Percentiles rank a stretch among this genome's conserved stretches.
Conservation (phyloP, 2,113 vertebrate genomes). For the Poeciliopsis occidentalis region DNA sequence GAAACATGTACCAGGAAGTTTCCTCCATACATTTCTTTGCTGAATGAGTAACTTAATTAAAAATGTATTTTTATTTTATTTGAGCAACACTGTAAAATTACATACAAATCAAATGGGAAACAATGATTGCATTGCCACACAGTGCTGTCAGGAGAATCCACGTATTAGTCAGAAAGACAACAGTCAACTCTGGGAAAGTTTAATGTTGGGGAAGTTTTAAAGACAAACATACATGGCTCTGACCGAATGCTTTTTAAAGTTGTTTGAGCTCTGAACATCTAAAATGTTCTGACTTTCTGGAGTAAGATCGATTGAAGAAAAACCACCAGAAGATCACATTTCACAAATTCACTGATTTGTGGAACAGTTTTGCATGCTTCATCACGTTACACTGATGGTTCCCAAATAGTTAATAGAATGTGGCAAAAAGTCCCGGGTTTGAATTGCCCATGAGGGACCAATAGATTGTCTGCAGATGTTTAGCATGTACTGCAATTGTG, state of each 20-base stretch:
- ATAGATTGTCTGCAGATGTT: background rate
- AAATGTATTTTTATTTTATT: background rate
- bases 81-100: background rate
- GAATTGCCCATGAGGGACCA: background rate
- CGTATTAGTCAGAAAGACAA: background rate
- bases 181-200: background rate
- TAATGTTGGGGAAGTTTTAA: background rate
- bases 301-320: no score
- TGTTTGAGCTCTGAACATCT: background rate
- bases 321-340: background rate
- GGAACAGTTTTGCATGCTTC: background rate
- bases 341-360: background rate
- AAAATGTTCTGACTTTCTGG: background rate
- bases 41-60: background rate
- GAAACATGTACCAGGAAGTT: background rate
- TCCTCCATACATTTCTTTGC: background rate
- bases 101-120: background rate
- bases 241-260: no score
- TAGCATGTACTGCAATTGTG: background rate
- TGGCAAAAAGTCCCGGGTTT: background rate
- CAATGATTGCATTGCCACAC: background rate
- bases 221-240: background rate
- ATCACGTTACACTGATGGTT: background rate
- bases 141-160: background rate
- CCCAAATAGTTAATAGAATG: no score